Evolutionary conservation across 2,797 vertebrate species (phyloP), one percentile per base, ranked within the genome.

Genomic region (Cyprinella venusta): DNA sequence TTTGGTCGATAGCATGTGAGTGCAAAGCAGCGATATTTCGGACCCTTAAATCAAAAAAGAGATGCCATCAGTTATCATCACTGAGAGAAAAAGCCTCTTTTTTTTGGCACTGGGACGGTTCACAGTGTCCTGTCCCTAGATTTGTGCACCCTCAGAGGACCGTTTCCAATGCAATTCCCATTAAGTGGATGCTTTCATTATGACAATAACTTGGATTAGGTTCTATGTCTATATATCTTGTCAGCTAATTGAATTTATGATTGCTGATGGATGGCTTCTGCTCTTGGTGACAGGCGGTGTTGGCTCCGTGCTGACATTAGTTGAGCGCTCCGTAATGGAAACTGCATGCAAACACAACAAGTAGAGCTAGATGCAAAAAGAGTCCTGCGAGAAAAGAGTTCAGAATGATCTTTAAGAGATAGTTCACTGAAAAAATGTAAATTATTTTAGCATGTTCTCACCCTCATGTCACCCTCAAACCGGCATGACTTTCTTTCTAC

Each of bases 231-330:
- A 36, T 45, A 77, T 69, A 45, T 82, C 64, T 76, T 77, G 74
- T 63, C 72, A 77, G 33, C 65, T 69, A 61, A 83, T 77, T 15
- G 50, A 69, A 68, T 76, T 83, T 83, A 77, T 77, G 40, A 70
- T 61, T 63, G 26, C 26, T 76, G 81, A 69, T 76, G 81, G 74
- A 68, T 69, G 52, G 33, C 36, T 36, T 77, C n/a, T 82, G 79
- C 80, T 74, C 26, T n/a, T 40, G 59, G 63, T 79, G 67, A 79
- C 63, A 74, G 77, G 21, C 15, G 10, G 56, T 76, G 33, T 59
- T 77, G 74, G 52, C 64, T 69, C 40, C 40, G 61, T 30, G 4
- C 38, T 48, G 50, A 83, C 74, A 56, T 76, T 69, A 77, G 81
- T 83, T 26, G 8, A 63, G 36, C 5, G 19, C 52, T 77, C 74